Evolutionary conservation across 2,888 invertebrate species (phyloP).

Genomic region (Tipula confusa): DNA sequence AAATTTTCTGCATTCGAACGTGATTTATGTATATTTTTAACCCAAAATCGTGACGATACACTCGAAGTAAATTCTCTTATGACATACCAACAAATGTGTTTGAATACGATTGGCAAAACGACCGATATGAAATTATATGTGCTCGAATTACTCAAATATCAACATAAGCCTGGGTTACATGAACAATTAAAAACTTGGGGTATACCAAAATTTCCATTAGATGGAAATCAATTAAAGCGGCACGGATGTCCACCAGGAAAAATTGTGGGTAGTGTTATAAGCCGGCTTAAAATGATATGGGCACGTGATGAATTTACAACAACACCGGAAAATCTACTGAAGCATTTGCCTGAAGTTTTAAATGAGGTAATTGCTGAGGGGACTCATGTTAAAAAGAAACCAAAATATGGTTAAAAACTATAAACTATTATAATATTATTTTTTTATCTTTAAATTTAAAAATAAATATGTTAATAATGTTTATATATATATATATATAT

Average conservation of each 20-base stretch:
- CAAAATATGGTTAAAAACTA: conserved; percentile 29
- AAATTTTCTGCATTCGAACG: conserved; percentile 85
- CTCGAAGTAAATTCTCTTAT: conserved; percentile 37
- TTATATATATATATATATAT: neutral
- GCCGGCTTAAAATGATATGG: conserved; percentile 72
- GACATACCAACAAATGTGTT: conserved; percentile 64
- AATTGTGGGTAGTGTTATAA: conserved; percentile 63
- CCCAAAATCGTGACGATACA: conserved; percentile 62
- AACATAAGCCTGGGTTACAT: conserved; percentile 59
- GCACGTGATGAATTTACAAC: conserved; percentile 71
- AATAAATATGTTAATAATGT: neutral
- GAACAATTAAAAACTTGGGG: conserved; percentile 68
- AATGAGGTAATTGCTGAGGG: conserved; percentile 35
- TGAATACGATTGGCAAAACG: conserved; percentile 54
- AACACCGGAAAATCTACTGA: conserved; percentile 62
- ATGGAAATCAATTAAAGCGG: conserved; percentile 65
- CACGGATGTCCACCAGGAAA: conserved; percentile 57
- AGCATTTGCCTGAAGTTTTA: conserved; percentile 47
- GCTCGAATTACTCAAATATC: conserved; percentile 76
- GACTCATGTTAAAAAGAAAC: conserved; percentile 30
- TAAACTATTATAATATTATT: neutral
- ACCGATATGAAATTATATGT: conserved; percentile 57
- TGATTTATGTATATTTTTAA: conserved; percentile 72
- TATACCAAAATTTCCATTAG: conserved; percentile 75
- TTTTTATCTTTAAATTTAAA: conserved; percentile 7